Evolutionary conservation across 2,113 vertebrate species (phyloP), one percentile per base, ranked within the genome.

Genomic region (Calidris pugnax): DNA sequence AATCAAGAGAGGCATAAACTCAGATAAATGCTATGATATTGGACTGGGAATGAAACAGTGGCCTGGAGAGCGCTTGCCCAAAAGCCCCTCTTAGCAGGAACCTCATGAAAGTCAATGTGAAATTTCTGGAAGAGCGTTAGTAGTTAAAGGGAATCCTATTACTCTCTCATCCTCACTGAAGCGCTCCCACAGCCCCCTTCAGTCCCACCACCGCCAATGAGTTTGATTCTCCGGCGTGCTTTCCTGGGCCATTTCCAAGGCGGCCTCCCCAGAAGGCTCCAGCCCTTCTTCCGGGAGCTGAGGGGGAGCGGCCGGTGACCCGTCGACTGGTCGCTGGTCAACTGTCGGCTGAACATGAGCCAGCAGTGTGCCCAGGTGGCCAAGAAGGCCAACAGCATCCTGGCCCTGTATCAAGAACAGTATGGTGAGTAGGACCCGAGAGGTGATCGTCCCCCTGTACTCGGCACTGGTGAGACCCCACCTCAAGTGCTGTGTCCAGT

Each of bases 191-290:
- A 32, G 3, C 0, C 12, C 0, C 2, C n/a, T 64, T 5, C 12
- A 6, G 50, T 5, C n/a, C 13, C 32, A 33, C 28, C 67, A 41
- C 26, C 6, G 7, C 22, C 27, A 39, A 11, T 0, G 5, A 12
- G 9, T 14, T 33, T 35, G 28, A 14, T 2, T 21, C 12, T 18
- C 28, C 43, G 1, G 4, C 21, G 1, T 1, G 14, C 5, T 18
- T 17, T 26, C 37, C 63, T 59, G 2, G 0, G 2, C 0, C 1
- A 0, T 0, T 0, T 1, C 0, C 28, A 8, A 1, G 0, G 0
- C 1, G 7, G 4, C 11, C 14, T 1, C 50, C 2, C 4, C 13
- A 0, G 4, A 7, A 3, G 3, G 1, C 32, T 37, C 48, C 56
- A 21, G 30, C 11, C n/a, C 56, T 8, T 10, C 14, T 35, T 2